A percentile compares a stretch with the other conserved stretches of the same genome.
phyloP scores from a whole-genome alignment of 1,140 invertebrate species.

The Panulirus ornatus region DNA sequence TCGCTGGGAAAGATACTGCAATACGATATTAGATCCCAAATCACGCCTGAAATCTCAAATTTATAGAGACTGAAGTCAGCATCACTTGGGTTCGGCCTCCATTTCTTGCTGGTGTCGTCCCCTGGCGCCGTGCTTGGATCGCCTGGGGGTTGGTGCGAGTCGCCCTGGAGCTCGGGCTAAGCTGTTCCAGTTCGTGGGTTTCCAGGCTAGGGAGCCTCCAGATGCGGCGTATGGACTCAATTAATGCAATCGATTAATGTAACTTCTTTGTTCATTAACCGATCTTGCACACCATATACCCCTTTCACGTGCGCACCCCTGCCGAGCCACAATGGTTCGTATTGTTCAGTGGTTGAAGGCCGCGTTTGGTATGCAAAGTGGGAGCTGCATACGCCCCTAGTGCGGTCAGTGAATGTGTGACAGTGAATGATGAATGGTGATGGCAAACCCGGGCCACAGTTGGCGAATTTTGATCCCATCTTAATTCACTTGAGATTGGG shows the following conservation, averaged over 20 bases:
- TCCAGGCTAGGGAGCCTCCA: slow-evolving; percentile 25
- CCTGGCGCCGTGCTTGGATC: no score
- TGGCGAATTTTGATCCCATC: slow-evolving; percentile 73
- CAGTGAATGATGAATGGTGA: slow-evolving; percentile 72
- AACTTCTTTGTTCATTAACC: slow-evolving; percentile 70
- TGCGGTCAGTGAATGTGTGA: slow-evolving; percentile 72
- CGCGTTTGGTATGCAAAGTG: slow-evolving; percentile 32
- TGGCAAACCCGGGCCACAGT: slow-evolving; percentile 62
- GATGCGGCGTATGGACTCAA: slow-evolving; percentile 66
- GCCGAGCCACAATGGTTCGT: slow-evolving; percentile 18
- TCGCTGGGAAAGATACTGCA: slow-evolving; percentile 38
- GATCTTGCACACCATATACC: slow-evolving; percentile 67
- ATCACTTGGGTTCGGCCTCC: neutral
- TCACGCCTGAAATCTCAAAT: slow-evolving; percentile 59
- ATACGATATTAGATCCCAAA: slow-evolving; percentile 63
- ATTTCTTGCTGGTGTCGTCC: slow-evolving; percentile 6
- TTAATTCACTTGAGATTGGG: slow-evolving; percentile 72
- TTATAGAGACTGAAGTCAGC: slow-evolving; percentile 59
- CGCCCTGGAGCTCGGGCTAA: neutral
- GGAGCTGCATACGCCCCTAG: slow-evolving; percentile 49
- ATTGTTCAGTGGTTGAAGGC: neutral
- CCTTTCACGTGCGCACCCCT: slow-evolving; percentile 7
- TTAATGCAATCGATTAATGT: slow-evolving; percentile 72
- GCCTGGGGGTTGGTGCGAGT: no score
- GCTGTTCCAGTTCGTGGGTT: slow-evolving; percentile 5